Evolutionary conservation across 2,797 vertebrate genomes (phyloP), one percentile per base, ranked within the genome.

Genomic region (Hydrocynus forskahlii): DNA sequence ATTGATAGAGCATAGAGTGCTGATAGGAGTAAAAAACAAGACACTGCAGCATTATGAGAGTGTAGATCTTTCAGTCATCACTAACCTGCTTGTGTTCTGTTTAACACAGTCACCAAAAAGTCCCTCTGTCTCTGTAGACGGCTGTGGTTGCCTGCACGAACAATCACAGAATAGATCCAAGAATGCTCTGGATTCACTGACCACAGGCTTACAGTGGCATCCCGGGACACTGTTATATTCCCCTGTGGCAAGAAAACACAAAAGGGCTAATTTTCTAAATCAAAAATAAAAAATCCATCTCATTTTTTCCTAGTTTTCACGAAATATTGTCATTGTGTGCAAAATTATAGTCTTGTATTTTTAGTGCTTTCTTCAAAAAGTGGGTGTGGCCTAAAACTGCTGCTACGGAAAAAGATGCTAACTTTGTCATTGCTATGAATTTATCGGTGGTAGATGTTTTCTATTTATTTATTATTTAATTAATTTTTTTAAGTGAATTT

Each of bases 131-230:
- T 86, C 29, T 74, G 43, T 21, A 92, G 83, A 57, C 5, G 52
- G 57, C 60, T 81, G 7, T 67, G 59, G 71, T 60, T 82, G 86
- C 81, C 84, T 68, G 81, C 70, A 68, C 64, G 69, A 83, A 91
- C 87, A 35, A 57, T 90, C 83, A 93, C 85, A 6, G 64, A 85
- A 52, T 94, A 94, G 73, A 85, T 35, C 66, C 93, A 92, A 8
- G 88, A 45, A 2, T 90, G 19, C 71, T 84, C 82, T 19, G 69
- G 81, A 52, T 85, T 88, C 78, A 93, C 83, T 50, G 45, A 43
- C 68, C 29, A 14, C 4, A 94, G 84, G 81, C 84, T 66, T 86
- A 93, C 86, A 85, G 79, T 88, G 52, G 64, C 45, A 25, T 4
- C 85, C 48, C 77, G n/a, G 80, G 91, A 92, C 57, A 93, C 70